A percentile compares a stretch with the other conserved stretches of the same genome.
These are phyloP conservation scores for Chromoteleia sp. DNA, from an alignment of 2,888 invertebrate species.

Conservation along the genomic window DNA sequence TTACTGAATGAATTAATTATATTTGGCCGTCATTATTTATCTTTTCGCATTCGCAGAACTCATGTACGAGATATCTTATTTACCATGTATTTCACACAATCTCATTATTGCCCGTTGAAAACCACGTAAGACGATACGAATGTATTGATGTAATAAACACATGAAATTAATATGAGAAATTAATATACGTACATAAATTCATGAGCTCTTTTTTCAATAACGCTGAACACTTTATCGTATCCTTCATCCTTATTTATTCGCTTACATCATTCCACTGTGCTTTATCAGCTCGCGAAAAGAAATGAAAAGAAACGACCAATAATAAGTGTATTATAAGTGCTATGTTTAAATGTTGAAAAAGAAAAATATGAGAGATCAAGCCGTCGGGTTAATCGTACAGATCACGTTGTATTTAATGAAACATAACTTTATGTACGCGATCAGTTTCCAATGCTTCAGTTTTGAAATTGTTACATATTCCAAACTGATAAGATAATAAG, in stretches of 20 bases:
- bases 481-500: slow-evolving; percentile 11
- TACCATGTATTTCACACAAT: slow-evolving; percentile 24
- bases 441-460: slow-evolving; percentile 1
- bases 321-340: slow-evolving; percentile 38
- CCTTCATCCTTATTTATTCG: slow-evolving; percentile 53
- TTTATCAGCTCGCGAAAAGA: slow-evolving; percentile 44
- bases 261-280: slow-evolving; percentile 41
- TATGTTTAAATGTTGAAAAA: slow-evolving; percentile 33
- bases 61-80: slow-evolving; percentile 42
- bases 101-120: slow-evolving; percentile 46
- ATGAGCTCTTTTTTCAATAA: slow-evolving; percentile 16
- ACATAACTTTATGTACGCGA: slow-evolving; percentile 33
- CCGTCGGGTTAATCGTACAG: slow-evolving; percentile 57
- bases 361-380: slow-evolving; percentile 63
- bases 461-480: slow-evolving; percentile 12
- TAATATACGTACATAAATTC: slow-evolving; percentile 39
- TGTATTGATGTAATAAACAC: slow-evolving; percentile 25
- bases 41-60: slow-evolving; percentile 38
- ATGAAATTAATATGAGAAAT: slow-evolving; percentile 47
- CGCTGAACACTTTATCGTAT: slow-evolving; percentile 26
- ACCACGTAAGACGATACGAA: slow-evolving; percentile 11
- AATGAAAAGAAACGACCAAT: slow-evolving; percentile 24
- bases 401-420: slow-evolving; percentile 60
- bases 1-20: slow-evolving; percentile 30
- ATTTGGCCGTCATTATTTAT: slow-evolving; percentile 36